phyloP scores from a whole-genome alignment of 1,140 invertebrate genomes.

The Caenorhabditis elegans region DNA sequence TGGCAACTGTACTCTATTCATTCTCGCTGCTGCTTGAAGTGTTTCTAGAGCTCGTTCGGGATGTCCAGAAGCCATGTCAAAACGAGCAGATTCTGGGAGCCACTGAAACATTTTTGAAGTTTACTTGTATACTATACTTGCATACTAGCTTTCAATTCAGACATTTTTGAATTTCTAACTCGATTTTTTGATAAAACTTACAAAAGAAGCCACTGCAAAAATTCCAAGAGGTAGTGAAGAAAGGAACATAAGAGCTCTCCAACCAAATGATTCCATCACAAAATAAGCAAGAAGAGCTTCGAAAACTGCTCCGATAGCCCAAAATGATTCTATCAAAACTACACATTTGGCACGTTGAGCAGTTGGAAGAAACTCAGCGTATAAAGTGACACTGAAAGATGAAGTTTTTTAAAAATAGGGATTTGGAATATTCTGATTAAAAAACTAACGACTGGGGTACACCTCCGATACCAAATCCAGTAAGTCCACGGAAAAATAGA shows the following conservation, averaged over 20 bases:
- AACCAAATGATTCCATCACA: conserved; percentile 87
- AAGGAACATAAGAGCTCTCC: conserved; percentile 83
- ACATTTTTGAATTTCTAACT: no score
- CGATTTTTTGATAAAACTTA: conserved; percentile 64
- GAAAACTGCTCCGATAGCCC: conserved; percentile 80
- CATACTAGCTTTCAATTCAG: no score
- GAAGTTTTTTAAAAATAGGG: neutral
- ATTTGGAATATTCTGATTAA: no score
- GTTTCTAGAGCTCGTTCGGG: conserved; percentile 82
- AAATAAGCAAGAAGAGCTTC: conserved; percentile 81
- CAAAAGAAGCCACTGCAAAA: conserved; percentile 72
- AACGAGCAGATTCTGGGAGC: conserved; percentile 88
- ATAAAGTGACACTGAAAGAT: conserved; percentile 82
- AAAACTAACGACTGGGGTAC: conserved; percentile 90
- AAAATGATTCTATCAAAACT: conserved; percentile 91
- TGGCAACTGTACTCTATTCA: conserved; percentile 86
- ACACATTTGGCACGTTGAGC: conserved; percentile 91
- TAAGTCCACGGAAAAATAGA: conserved; percentile 82
- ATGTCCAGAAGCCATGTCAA: conserved; percentile 80
- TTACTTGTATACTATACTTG: no score
- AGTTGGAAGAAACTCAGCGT: conserved; percentile 89
- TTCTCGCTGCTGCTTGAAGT: conserved; percentile 79
- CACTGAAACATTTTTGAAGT: conserved; percentile 75
- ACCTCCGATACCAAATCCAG: conserved; percentile 93
- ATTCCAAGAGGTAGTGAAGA: conserved; percentile 83